Base-by-base conservation (phyloP, 2,888 invertebrate species). In the Drosophila prostipennis region DNA sequence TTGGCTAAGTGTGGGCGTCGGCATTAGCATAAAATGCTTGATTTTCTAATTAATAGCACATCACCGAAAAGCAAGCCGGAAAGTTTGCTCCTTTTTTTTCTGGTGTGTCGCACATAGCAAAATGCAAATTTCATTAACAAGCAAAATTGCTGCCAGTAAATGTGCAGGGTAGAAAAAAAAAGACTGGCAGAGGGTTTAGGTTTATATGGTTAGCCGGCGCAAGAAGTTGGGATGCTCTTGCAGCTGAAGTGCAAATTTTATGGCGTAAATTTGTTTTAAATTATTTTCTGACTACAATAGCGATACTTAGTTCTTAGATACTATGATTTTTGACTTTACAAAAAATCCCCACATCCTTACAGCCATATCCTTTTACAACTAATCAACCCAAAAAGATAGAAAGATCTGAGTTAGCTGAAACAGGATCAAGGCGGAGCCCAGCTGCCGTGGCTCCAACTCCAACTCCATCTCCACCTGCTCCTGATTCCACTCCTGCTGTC, bases 1-100 rank as follows among this genome's bases (percentile, higher is more conserved):
- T 48, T 11, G 51, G 56, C 42, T 63, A 72, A 72, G 71, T 72
- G 65, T 55, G 61, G 74, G 72, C 71, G 79, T 65, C 65, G 74
- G 72, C 73, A 82, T 82, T 82, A 87, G 81, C 81, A 82, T 82
- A 87, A 87, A 87, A 75, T 75, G 79, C 81, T 84, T 87, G 82
- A 82, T 82, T 87, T 82, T 81, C 82, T 87, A 87, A 82, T 82
- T 82, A 87, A 87, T 82, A 81, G 79, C 79, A 75, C 81, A 87
- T 82, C 85, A 84, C 81, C 79, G 49, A 77, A 87, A 67, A 79
- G 53, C 65, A 48, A 78, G 68, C 56, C 56, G 57, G 42, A 72
- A 79, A 74, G 54, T 76, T 80, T 29, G 63, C 57, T 72, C 29
- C 53, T 70, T 37, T 39, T 58, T 65, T 65, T 58, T 60, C 68